Evolutionary conservation across 1,140 invertebrate species (phyloP), one percentile per base, ranked within the genome.

Genomic region (Bombus waltoni): DNA sequence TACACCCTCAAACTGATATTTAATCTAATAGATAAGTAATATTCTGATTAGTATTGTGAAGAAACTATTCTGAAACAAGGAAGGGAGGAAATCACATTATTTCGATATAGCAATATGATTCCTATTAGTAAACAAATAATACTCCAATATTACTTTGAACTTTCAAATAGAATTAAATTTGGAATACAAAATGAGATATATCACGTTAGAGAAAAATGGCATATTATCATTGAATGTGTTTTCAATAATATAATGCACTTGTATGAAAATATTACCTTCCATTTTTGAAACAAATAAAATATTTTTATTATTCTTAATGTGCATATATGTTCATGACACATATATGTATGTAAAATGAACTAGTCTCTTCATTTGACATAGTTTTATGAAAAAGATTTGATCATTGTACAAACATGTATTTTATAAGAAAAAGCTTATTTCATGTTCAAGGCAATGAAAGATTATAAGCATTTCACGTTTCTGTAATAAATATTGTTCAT

Each of bases 401-500:
- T 70, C 5, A 78, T 71, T 57, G 8, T 59, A 71, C 9, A 70
- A 59, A 15, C 42, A 70, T 42, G 25, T 84, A 47, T 38, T 59
- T 78, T 77, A 32, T 71, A 62, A 71, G 40, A 70, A 70, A 83
- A 53, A 62, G 38, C 53, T 44, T 78, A 66, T n/a, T 68, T 78
- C 38, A 38, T 25, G 25, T 77, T 42, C 8, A 25, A 76, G 62
- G 35, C 35, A 77, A 77, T 83, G n/a, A 57, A 77, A 53, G 10
- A 28, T 57, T 32, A 68, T 42, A 77, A 77, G 35, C 68, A 81
- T 72, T 42, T 47, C n/a, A 15, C 35, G 40, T 83, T 32, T 32
- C n/a, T 47, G n/a, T 40, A 32, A 82, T 73, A 66, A 72, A 84
- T 84, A 84, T 84, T 71, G 25, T 71, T 53, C 42, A 40, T 81